Percentiles rank a stretch among this genome's conserved stretches.
Evolutionary conservation across 2,888 invertebrate species (phyloP).

Genomic region (Caradrina kadenii): DNA sequence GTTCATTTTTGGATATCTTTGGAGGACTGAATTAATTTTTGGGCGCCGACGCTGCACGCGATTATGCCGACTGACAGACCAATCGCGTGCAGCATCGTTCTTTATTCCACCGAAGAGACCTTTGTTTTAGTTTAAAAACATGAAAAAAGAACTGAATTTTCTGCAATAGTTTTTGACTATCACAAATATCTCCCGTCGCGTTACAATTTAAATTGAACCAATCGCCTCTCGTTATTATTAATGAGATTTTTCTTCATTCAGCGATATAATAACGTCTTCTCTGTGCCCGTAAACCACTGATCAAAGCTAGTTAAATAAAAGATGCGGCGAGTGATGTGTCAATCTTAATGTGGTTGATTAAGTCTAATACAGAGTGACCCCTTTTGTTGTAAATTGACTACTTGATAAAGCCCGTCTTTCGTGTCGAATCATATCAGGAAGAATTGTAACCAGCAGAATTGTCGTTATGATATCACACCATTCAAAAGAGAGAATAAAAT

Average conservation of each 20-base stretch:
- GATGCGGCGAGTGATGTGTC: constrained; percentile 40
- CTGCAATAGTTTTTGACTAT: background rate
- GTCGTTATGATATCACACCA: background rate
- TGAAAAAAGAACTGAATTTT: background rate
- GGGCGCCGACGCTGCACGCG: too few species aligned
- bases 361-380: constrained; percentile 33
- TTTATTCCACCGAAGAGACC: too few species aligned
- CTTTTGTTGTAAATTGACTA: constrained; percentile 30
- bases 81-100: too few species aligned
- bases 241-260: background rate
- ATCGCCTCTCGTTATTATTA: too few species aligned
- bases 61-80: too few species aligned
- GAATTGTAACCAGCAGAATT: constrained; percentile 13
- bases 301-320: constrained; percentile 24
- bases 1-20: too few species aligned
- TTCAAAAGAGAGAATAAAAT: too few species aligned
- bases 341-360: constrained; percentile 51
- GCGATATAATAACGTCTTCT: background rate
- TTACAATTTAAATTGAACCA: too few species aligned
- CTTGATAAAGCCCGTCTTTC: constrained; percentile 14
- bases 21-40: too few species aligned
- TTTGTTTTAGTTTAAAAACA: background rate
- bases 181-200: too few species aligned
- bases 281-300: background rate
- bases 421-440: constrained; percentile 14